Base-by-base conservation (phyloP, 2,888 invertebrate species). In the Ecdyonurus torrentis region DNA sequence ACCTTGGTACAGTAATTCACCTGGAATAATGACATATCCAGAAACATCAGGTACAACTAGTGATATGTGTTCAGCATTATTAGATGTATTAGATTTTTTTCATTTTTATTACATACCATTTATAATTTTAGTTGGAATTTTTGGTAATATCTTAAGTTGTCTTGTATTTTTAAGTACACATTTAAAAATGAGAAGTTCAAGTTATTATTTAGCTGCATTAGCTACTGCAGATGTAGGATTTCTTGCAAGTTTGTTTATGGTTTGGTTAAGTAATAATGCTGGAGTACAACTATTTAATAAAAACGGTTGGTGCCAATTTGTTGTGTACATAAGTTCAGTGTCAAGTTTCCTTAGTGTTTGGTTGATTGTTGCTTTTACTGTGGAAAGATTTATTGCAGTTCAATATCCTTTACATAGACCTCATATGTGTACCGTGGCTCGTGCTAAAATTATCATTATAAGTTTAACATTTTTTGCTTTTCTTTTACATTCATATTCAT, bases 351-450 rank as follows among this genome's bases (percentile, higher is more conserved):
- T 85, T 15, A 83, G 83, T 68, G 84, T 83, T 1, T 86, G 85
- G 84, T 73, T 85, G 37, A 83, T 84, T 52, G 85, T 86, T 2
- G 83, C 83, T 1, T 85, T 85, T 70, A 85, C 85, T 1, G 80
- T 83, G 1, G 85, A 86, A 70, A 74, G 85, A 63, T 85, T 83
- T 72, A 82, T 85, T 55, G 85, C 84, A 2, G 82, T 85, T 0
- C 82, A 83, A 67, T 82, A 81, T 69, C 83, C 83, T 0, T 70
- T 83, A 15, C 79, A 79, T 62, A 72, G 82, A 23, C 81, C 82
- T 0, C 77, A 78, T 63, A 79, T 83, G 70, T 84, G 83, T 69
- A 84, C 83, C 0, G 79, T 82, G 2, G 74, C 78, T 0, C 72
- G 83, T 52, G 83, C 83, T 0, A 82, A 81, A 67, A 74, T 75